These are phyloP conservation scores for Colius striatus DNA, from an alignment of 2,113 vertebrate species.

Conservation along the genomic window DNA sequence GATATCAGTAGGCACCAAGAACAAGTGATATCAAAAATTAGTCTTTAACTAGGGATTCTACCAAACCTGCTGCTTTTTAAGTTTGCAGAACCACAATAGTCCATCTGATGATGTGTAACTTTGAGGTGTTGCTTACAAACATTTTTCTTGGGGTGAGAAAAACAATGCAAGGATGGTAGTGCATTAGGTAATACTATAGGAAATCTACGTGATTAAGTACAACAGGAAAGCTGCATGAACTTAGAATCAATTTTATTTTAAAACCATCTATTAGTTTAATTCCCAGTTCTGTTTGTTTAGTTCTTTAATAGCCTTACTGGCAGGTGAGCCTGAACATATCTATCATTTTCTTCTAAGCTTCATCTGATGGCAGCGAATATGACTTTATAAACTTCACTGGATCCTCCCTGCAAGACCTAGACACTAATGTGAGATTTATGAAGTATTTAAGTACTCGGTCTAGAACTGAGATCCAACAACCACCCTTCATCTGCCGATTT, in stretches of 20 bases:
- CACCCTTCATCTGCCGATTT: neutral
- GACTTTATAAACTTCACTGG: conserved; percentile 21
- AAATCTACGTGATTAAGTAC: no score
- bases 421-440: conserved; percentile 51
- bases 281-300: neutral
- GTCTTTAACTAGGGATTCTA: neutral
- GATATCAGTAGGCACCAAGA: neutral
- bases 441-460: neutral
- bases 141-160: neutral
- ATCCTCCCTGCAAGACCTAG: conserved; percentile 24
- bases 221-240: neutral
- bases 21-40: neutral
- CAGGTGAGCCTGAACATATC: neutral
- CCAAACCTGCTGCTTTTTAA: neutral
- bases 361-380: conserved; percentile 3
- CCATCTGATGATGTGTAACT: neutral
- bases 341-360: conserved; percentile 2
- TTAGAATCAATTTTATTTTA: neutral
- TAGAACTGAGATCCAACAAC: neutral
- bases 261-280: neutral
- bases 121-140: neutral
- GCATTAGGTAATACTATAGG: neutral
- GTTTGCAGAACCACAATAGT: neutral
- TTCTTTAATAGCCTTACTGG: neutral
- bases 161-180: neutral